Conservation (phyloP, 2,113 vertebrate species). For the Mystacornis crossleyi region DNA sequence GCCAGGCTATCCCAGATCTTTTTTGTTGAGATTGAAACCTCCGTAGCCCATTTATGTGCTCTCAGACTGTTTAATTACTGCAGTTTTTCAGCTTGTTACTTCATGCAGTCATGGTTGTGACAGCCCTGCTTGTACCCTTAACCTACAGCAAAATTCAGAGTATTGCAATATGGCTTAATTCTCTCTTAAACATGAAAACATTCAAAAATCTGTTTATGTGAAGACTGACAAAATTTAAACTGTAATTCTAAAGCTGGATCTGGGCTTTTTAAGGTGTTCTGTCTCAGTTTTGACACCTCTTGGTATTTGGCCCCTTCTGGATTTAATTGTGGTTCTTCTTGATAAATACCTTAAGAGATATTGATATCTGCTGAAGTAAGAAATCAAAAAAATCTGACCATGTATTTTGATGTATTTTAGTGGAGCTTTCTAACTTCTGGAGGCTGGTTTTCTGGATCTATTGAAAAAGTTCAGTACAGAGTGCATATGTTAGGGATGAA, state of each 20-base stretch:
- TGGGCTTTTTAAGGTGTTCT: background rate
- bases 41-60: background rate
- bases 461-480: background rate
- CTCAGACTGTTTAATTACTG: background rate
- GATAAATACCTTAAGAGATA: background rate
- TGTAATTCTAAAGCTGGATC: background rate
- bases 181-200: background rate
- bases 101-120: background rate
- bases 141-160: background rate
- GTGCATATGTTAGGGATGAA: background rate
- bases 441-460: background rate
- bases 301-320: background rate
- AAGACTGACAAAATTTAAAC: accelerated
- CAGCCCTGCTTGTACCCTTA: background rate
- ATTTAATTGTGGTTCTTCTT: background rate
- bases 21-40: background rate
- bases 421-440: background rate
- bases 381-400: background rate
- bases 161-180: background rate
- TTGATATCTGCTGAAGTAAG: background rate
- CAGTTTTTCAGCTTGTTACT: background rate
- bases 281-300: background rate
- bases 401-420: background rate
- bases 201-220: background rate
- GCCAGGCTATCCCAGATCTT: background rate